Base-by-base conservation (phyloP, 2,888 invertebrate genomes). In the Synergus gifuensis region DNA sequence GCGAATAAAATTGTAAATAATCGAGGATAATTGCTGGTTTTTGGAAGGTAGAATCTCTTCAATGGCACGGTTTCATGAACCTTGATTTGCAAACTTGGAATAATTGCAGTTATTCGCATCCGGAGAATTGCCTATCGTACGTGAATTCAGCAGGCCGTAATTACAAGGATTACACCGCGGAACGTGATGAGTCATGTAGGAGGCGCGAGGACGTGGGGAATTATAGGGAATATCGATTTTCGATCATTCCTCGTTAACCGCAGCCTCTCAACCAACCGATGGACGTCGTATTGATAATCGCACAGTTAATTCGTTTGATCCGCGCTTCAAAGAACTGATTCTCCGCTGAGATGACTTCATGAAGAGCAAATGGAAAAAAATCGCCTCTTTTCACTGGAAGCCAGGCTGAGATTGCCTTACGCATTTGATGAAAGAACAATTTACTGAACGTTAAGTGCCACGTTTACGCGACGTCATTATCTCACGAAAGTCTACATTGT, bases 171-270 rank as follows among this genome's bases (percentile, higher is more conserved):
- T 73, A 73, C 28, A 73, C 73, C n/a, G 73, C 54, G 73, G 49
- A 73, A 73, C 73, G 73, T 54, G 73, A 73, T 73, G 54, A 73
- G 73, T 73, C 73, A 73, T 49, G 69, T 22, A 67, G 54, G 28
- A 46, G 54, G 54, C 49, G 54, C n/a, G 36, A 73, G 73, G 49
- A 73, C 54, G 73, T 73, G 73, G 73, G 73, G 54, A 73, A 73
- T 73, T 73, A 69, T 69, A 69, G 49, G 69, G 46, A 69, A 69
- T 69, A 73, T 73, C 73, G 73, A 73, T 73, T 73, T 73, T 73
- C 36, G 49, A 73, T 73, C 36, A 73, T 73, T 73, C 28, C 22
- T 67, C 18, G 22, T 36, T 49, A 28, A 49, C 49, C 54, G 22
- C 12, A 60, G 60, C 36, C 54, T 67, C 49, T 49, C 36, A 63